Base-by-base conservation (phyloP, 2,888 invertebrate species). In the Mesorhabditis spiculigera region DNA sequence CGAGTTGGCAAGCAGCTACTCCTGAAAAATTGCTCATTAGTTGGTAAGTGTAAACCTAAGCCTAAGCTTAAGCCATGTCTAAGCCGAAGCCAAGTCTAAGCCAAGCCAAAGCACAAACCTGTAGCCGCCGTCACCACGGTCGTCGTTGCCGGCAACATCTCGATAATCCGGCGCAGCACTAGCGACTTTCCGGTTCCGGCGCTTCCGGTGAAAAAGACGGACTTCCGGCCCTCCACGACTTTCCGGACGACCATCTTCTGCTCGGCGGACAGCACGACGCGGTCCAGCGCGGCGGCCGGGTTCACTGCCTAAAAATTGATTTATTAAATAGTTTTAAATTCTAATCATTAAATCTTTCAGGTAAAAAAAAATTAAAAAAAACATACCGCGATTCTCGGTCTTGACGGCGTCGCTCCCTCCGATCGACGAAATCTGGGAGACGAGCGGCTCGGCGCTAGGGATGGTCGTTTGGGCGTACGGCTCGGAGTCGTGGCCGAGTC, bases 181-280 rank as follows among this genome's bases (percentile, higher is more conserved):
- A 91, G 93, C 81, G 95, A 95, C 87, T 96, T 96, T 0, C 95
- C 95, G 4, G 93, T 95, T 3, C 96, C 95, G 6, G 95, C 96
- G 82, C 94, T 93, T 0, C 95, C 95, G 50, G 93, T 93, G 82
- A 93, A 93, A 87, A 95, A 95, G 0, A 88, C 80, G 76, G 82
- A 87, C 8, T 90, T n/a, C 16, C 68, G 90, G 0, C 94, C 93
- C 65, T n/a, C n/a, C 58, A 75, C 68, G 4, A 76, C 75, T 58
- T 68, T 43, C 68, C 71, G 50, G 10, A 78, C 73, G 4, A 75
- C 73, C n/a, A 43, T 58, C 67, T 69, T 70, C 61, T 77, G 77
- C 61, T 77, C 77, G 0, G 62, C 65, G 0, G 74, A 69, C n/a
- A 77, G 44, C n/a, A 71, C 65, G n/a, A 75, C 43, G 0, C 74